Evolutionary conservation across 92 coral and sea anemone species (phyloP).

Genomic region (Ricordea florida): DNA sequence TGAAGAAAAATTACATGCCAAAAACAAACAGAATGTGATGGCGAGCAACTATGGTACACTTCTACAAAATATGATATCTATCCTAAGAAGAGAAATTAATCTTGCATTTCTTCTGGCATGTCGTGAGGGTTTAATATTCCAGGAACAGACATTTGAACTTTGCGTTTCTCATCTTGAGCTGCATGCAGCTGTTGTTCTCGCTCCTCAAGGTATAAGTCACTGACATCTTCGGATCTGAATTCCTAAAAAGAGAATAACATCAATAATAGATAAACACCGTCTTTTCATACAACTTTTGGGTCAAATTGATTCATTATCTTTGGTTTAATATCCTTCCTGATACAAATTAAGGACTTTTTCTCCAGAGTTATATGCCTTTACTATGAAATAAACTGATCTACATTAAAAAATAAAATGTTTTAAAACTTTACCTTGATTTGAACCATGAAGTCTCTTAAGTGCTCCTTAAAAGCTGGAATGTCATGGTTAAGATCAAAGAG

Average conservation of each 20-base stretch:
- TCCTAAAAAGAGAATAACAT: slow-evolving; percentile 57
- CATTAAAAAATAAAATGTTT: too few species aligned
- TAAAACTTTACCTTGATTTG: slow-evolving; percentile 83
- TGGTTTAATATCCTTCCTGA: too few species aligned
- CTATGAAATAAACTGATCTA: not conserved
- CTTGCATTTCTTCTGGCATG: slow-evolving; percentile 99
- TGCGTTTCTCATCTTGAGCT: slow-evolving; percentile 95
- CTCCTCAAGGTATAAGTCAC: slow-evolving; percentile 89
- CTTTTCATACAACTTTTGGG: too few species aligned
- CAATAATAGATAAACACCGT: too few species aligned
- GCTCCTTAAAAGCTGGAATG: slow-evolving; percentile 99
- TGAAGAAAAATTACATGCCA: slow-evolving; percentile 22
- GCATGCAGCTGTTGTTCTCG: slow-evolving; percentile 79
- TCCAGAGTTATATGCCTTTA: not conserved
- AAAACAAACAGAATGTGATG: slow-evolving; percentile 10
- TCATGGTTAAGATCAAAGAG: slow-evolving; percentile 95
- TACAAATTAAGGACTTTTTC: not conserved
- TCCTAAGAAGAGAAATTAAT: slow-evolving; percentile 50
- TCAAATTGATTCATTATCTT: too few species aligned
- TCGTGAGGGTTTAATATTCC: slow-evolving; percentile 98
- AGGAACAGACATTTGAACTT: slow-evolving; percentile 94
- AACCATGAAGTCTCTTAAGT: slow-evolving; percentile 94
- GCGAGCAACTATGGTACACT: not conserved
- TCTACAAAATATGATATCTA: slow-evolving; percentile 46
- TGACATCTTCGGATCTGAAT: slow-evolving; percentile 85